These are phyloP conservation scores for Ceratitis capitata DNA, from an alignment of 1,140 invertebrate genomes.

Conservation along the genomic window DNA sequence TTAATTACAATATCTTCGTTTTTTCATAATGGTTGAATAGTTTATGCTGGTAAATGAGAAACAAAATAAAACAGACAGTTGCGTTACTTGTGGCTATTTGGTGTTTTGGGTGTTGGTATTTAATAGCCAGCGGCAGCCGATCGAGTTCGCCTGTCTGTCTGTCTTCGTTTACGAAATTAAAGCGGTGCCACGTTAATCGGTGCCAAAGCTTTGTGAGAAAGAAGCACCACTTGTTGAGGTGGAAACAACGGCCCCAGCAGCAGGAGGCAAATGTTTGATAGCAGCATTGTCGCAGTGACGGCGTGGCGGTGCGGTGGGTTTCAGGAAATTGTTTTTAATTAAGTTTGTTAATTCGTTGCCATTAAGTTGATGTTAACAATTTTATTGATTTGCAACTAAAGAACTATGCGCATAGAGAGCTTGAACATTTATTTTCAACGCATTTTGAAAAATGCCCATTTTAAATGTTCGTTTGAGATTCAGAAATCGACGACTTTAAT, in stretches of 20 bases:
- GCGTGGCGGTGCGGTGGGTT: background rate
- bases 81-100: background rate
- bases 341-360: slow-evolving; percentile 32
- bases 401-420: background rate
- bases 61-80: background rate
- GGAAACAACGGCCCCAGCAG: background rate
- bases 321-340: slow-evolving; percentile 23
- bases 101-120: background rate
- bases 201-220: background rate
- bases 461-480: background rate
- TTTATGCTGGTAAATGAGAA: background rate
- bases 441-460: background rate
- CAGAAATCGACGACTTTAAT: slow-evolving; percentile 5
- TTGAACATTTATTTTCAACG: background rate
- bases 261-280: background rate
- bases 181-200: background rate
- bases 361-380: slow-evolving; percentile 9
- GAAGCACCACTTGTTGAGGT: background rate
- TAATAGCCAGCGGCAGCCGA: background rate
- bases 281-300: background rate
- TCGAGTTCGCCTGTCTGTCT: background rate
- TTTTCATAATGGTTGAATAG: slow-evolving; percentile 22
- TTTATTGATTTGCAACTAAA: background rate
- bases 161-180: background rate
- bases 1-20: background rate